Conservation (phyloP, 2,113 vertebrate genomes). For the Podarcis muralis region DNA sequence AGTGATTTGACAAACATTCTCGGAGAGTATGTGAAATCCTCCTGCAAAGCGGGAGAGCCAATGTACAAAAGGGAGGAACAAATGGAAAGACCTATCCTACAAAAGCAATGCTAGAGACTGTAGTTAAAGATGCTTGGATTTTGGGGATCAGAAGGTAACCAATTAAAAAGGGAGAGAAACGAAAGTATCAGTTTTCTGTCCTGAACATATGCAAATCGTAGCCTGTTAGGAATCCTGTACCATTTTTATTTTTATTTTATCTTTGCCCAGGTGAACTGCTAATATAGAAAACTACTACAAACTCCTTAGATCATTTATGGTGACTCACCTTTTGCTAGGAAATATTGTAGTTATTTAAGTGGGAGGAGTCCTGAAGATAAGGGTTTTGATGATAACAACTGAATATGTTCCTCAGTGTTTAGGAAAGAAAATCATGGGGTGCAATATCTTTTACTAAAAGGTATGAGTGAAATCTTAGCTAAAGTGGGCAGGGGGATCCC, state of each 20-base stretch:
- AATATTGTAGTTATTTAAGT: background rate
- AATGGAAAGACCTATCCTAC: background rate
- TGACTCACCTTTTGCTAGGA: background rate
- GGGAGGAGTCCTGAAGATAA: background rate
- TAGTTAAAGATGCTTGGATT: background rate
- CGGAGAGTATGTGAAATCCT: background rate
- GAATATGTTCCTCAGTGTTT: background rate
- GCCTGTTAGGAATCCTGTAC: background rate
- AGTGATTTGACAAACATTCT: background rate
- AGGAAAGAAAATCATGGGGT: background rate
- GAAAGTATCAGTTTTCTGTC: background rate
- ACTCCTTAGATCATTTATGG: background rate
- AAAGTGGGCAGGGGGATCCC: background rate
- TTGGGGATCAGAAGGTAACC: background rate
- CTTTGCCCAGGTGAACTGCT: background rate
- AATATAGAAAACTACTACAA: background rate
- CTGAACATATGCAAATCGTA: background rate
- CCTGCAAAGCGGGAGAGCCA: background rate
- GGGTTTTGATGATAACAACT: background rate
- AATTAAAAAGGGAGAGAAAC: background rate
- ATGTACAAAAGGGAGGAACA: background rate
- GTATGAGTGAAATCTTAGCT: background rate
- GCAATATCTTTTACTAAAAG: background rate
- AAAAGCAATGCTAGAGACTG: background rate
- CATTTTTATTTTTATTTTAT: background rate